Evolutionary conservation across 35 echinoderm and acorn worm genomes (phyloP).

Genomic region (Amphiura filiformis): DNA sequence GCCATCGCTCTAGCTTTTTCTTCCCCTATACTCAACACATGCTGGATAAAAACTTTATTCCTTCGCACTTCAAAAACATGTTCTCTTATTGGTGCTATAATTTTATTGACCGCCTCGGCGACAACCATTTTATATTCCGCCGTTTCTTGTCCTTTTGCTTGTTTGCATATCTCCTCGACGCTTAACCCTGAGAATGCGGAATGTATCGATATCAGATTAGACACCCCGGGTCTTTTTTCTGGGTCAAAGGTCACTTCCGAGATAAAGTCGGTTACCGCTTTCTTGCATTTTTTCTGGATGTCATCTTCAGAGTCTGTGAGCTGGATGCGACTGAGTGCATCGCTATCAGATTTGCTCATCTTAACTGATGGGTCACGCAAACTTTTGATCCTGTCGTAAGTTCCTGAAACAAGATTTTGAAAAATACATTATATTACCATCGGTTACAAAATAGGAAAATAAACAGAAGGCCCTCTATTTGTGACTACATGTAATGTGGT

Average conservation of each 20-base stretch:
- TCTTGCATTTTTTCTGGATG: constrained; percentile 78
- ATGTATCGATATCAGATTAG: constrained; percentile 82
- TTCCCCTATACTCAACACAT: constrained; percentile 58
- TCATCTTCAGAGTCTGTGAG: constrained; percentile 69
- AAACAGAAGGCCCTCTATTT: not conserved
- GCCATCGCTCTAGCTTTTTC: constrained; percentile 69
- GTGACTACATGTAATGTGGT: not conserved
- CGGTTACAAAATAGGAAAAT: not conserved
- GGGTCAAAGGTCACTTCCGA: constrained; percentile 94
- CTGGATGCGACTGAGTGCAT: constrained; percentile 73
- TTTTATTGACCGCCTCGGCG: constrained; percentile 73
- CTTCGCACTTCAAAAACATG: constrained; percentile 40
- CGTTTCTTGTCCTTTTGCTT: constrained; percentile 49
- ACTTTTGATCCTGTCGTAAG: constrained; percentile 84
- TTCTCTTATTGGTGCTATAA: constrained; percentile 75
- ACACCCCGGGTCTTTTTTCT: constrained; percentile 73
- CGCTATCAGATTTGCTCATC: constrained; percentile 95
- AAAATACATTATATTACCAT: not conserved
- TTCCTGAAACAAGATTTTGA: constrained; percentile 42
- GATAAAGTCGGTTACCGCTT: constrained; percentile 90
- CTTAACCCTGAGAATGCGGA: constrained; percentile 50
- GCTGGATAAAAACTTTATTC: constrained; percentile 59
- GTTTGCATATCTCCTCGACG: constrained; percentile 58
- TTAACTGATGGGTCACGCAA: constrained; percentile 80
- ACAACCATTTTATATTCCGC: constrained; percentile 85